Evolutionary conservation across 1,140 invertebrate species (phyloP).

Genomic region (Daktulosphaira vitifoliae): DNA sequence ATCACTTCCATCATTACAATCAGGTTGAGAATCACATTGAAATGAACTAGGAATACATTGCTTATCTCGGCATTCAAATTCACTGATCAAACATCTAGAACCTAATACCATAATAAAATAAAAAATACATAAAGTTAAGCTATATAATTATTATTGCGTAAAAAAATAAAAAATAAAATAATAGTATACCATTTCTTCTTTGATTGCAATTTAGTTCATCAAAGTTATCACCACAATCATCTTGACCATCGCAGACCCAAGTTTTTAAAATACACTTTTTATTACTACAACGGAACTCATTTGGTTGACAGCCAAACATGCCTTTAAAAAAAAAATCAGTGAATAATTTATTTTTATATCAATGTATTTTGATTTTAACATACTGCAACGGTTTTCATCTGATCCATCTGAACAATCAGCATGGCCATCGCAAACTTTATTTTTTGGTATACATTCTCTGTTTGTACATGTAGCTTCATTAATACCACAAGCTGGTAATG

Average conservation of each 20-base stretch:
- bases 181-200: conserved; percentile 43
- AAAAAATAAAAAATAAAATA: neutral
- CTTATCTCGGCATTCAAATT: conserved; percentile 63
- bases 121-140: neutral
- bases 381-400: conserved; percentile 82
- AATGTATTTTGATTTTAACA: no score
- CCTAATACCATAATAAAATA: conserved; percentile 42
- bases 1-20: conserved; percentile 82
- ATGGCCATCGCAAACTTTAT: conserved; percentile 70
- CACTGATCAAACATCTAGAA: conserved; percentile 63
- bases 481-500: conserved; percentile 52
- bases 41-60: conserved; percentile 91
- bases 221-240: conserved; percentile 87
- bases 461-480: conserved; percentile 84
- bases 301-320: conserved; percentile 74
- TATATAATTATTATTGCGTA: neutral
- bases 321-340: conserved; percentile 40
- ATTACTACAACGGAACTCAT: conserved; percentile 82
- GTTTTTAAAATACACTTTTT: conserved; percentile 82
- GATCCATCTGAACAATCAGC: conserved; percentile 76
- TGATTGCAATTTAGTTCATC: conserved; percentile 62
- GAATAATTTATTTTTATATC: neutral
- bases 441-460: conserved; percentile 78
- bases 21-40: conserved; percentile 82
- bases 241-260: conserved; percentile 85